phyloP scores from a whole-genome alignment of 2,797 vertebrate species.

The Neosalanx taihuensis region DNA sequence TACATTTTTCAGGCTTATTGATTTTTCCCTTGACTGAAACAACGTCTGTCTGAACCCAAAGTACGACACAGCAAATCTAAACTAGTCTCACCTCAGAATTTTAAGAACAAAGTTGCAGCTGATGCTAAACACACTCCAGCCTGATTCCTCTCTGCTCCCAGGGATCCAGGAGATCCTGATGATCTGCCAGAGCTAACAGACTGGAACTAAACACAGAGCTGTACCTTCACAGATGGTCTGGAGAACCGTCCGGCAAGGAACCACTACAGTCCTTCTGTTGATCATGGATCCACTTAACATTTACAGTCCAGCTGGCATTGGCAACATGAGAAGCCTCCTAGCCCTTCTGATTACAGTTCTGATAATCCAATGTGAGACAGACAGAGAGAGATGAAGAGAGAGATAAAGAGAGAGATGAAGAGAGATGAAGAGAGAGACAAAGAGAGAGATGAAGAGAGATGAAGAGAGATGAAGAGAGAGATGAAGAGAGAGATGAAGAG shows the following conservation, averaged over 20 bases:
- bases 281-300: constrained; percentile 25
- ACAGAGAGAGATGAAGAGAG: too few species aligned
- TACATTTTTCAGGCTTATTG: constrained; percentile 55
- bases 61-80: constrained; percentile 4
- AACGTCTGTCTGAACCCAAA: constrained; percentile 32
- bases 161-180: too few species aligned
- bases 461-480: too few species aligned
- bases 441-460: not conserved
- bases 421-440: too few species aligned
- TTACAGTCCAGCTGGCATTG: not conserved
- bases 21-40: constrained; percentile 38
- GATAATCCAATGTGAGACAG: not conserved
- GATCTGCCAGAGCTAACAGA: too few species aligned
- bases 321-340: not conserved
- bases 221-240: constrained; percentile 43
- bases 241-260: constrained; percentile 27
- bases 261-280: constrained; percentile 23
- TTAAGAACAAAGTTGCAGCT: not conserved
- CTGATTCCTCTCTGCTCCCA: too few species aligned
- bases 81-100: too few species aligned
- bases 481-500: too few species aligned
- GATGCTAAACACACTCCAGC: not conserved
- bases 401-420: not conserved
- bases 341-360: not conserved
- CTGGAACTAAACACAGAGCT: too few species aligned